Evolutionary conservation across 2,113 vertebrate species (phyloP).

Genomic region (Recurvirostra avosetta): DNA sequence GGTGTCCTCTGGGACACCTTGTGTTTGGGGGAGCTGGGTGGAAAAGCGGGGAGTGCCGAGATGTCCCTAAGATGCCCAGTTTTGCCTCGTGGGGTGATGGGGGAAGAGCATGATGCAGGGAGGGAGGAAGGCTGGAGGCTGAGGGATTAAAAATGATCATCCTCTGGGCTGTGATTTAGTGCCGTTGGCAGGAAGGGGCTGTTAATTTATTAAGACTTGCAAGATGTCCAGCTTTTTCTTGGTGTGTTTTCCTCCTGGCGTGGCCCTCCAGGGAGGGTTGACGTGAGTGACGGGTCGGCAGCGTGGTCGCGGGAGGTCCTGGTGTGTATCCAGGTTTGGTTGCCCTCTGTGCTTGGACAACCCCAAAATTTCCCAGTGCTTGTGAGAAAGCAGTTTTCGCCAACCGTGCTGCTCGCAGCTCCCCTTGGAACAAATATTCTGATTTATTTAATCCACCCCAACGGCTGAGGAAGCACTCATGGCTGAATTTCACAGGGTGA

Average conservation of each 20-base stretch:
- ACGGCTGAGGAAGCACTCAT: neutral
- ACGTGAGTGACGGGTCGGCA: accelerated
- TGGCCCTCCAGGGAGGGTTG: neutral
- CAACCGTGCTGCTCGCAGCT: neutral
- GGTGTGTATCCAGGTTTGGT: no score
- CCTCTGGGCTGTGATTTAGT: neutral
- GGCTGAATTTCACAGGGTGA: neutral
- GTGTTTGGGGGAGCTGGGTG: neutral
- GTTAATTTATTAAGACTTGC: neutral
- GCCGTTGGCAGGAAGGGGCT: neutral
- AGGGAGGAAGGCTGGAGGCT: neutral
- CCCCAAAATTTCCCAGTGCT: no score
- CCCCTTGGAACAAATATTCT: neutral
- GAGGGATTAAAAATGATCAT: neutral
- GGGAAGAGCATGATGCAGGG: neutral
- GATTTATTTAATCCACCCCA: neutral
- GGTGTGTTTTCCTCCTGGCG: neutral
- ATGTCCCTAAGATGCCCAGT: neutral
- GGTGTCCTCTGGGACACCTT: neutral
- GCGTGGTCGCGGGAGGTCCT: neutral
- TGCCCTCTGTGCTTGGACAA: neutral
- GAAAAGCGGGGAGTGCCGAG: neutral
- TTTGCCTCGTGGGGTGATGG: neutral
- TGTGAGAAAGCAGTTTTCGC: neutral
- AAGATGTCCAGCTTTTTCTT: neutral